Evolutionary conservation across 2,888 invertebrate genomes (phyloP), one percentile per base, ranked within the genome.

Genomic region (Acleris sparsana): DNA sequence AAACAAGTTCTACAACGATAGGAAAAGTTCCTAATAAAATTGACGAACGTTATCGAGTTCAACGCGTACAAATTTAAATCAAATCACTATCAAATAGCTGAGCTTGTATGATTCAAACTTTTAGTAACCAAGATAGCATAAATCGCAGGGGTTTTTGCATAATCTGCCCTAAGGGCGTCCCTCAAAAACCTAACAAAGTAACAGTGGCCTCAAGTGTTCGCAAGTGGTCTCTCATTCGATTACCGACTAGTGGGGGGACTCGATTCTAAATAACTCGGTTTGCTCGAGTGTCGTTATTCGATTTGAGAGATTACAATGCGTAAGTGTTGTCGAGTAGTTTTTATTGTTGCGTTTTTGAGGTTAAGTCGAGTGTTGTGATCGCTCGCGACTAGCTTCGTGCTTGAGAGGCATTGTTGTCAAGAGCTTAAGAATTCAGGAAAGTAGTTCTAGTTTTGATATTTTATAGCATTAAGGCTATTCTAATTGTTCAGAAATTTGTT

Each of bases 171-270:
- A 56, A 57, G 70, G 72, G 74, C 72, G 72, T 62, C 76, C 77
- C 79, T 74, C 80, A 80, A 87, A 85, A 88, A 88, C 83, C 88
- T 88, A 90, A 91, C 90, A 89, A 89, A 84, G 90, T 89, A 89
- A 88, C 90, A 86, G 89, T 89, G 75, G 76, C 78, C 83, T 87
- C 80, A 81, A 88, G 88, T 87, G 87, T 79, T 82, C 75, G 80
- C 86, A 88, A 91, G 91, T 90, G 91, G 89, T 87, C 88, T 84
- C 80, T 79, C 80, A 92, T 89, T 91, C 91, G 89, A 90, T 91
- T 92, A 91, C 86, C 73, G 82, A 82, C 75, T 86, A 84, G 85
- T 84, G 85, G 81, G 73, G 39, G 80, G 86, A 87, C 83, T 82
- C 82, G 77, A 81, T 79, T 85, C 84, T 83, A 87, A 87, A 88